Conservation (phyloP, 2,113 vertebrate genomes). For the Sprattus sprattus region DNA sequence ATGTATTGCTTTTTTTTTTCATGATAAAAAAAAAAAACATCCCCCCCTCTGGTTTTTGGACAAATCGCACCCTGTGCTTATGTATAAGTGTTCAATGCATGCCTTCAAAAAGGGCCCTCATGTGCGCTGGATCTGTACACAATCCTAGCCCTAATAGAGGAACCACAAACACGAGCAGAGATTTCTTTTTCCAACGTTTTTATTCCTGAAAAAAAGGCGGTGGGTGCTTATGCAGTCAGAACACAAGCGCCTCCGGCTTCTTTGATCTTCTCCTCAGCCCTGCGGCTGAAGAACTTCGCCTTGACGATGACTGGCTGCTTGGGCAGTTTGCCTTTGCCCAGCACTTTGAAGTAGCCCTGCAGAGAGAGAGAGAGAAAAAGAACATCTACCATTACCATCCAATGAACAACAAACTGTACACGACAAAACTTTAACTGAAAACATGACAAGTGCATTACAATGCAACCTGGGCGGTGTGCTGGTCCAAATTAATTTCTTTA, state of each 20-base stretch:
- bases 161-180: not conserved
- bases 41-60: too few relatives aligned
- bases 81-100: not conserved
- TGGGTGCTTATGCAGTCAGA: slow-evolving; percentile 72
- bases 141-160: not conserved
- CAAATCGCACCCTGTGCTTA: too few relatives aligned
- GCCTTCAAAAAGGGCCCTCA: not conserved
- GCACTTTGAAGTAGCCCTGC: slow-evolving; percentile 86
- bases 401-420: not conserved
- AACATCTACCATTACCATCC: not conserved
- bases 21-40: too few relatives aligned
- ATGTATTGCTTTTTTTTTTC: too few relatives aligned
- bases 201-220: slow-evolving; percentile 62
- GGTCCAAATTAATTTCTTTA: too few relatives aligned
- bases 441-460: not conserved
- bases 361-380: not conserved
- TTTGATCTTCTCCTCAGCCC: slow-evolving; percentile 85
- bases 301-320: slow-evolving; percentile 90
- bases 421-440: not conserved
- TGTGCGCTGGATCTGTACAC: not conserved
- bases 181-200: slow-evolving; percentile 39
- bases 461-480: not conserved
- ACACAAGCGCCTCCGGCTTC: slow-evolving; percentile 78
- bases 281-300: slow-evolving; percentile 86
- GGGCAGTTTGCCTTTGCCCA: slow-evolving; percentile 88